Conservation (phyloP, 2,888 invertebrate species). For the Eupithecia vulgata region DNA sequence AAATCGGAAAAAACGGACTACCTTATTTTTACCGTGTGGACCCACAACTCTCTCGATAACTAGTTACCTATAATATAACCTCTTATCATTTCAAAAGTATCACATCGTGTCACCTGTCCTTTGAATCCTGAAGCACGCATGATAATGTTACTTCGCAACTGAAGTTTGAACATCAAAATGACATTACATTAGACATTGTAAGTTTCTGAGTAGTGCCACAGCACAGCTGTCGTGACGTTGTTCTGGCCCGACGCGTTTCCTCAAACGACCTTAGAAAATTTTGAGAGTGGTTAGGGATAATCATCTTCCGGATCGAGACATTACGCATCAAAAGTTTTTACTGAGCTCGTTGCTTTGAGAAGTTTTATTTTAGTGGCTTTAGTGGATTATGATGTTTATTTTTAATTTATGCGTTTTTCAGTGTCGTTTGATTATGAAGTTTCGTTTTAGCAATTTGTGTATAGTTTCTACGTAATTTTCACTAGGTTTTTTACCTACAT, state of each 20-base stretch:
- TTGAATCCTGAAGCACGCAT: neutral
- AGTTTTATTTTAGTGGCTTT: slow-evolving; percentile 31
- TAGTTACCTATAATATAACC: no score
- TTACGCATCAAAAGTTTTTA: slow-evolving; percentile 28
- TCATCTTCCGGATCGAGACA: slow-evolving; percentile 31
- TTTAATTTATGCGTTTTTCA: slow-evolving; percentile 24
- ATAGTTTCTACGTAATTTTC: neutral
- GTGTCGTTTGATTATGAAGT: slow-evolving; percentile 13
- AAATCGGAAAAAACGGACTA: no score
- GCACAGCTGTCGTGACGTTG: slow-evolving; percentile 41
- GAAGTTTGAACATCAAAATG: neutral
- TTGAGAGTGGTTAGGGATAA: slow-evolving; percentile 35
- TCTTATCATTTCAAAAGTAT: neutral
- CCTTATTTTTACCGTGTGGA: no score
- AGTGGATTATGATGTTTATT: slow-evolving; percentile 32
- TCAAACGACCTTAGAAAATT: slow-evolving; percentile 54
- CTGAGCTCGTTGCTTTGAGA: slow-evolving; percentile 14
- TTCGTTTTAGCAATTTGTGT: neutral
- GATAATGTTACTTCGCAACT: no score
- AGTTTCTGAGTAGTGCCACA: slow-evolving; percentile 33
- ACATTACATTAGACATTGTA: neutral
- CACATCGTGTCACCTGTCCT: neutral
- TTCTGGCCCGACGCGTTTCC: slow-evolving; percentile 31
- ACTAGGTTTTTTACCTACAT: neutral
- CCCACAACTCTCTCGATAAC: no score